Evolutionary conservation across 2,113 vertebrate species (phyloP), one percentile per base, ranked within the genome.

Genomic region (Microtus richardsoni): DNA sequence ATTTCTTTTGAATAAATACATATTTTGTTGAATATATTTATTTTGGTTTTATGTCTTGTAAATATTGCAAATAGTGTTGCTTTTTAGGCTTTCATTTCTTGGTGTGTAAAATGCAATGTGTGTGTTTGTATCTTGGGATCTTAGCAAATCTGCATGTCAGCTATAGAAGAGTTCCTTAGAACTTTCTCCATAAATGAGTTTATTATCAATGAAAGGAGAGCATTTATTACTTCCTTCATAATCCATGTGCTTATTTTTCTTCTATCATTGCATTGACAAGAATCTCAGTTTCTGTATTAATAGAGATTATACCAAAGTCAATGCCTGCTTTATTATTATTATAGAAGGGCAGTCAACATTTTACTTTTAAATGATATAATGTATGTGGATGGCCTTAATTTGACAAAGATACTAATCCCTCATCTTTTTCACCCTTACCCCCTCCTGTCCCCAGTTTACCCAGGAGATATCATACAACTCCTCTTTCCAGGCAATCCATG

Each of bases 151-250:
- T 54, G 64, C 17, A 60, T 92, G n/a, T 54, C 66, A 88, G 16
- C 28, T 94, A 14, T 62, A 89, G 26, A 6, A 82, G 39, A 10
- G 49, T 78, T 88, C 91, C 39, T 77, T 80, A 83, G 12, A 24
- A 85, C 14, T 66, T 87, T 83, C 7, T 88, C 64, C 11, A 66
- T 49, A 66, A 95, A 95, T 7, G 85, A 91, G 60, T 87, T 52
- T 47, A 75, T 68, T 2, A n/a, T 82, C 49, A 47, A 9, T 68
- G 24, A 96, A 73, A 7, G 66, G 28, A 7, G 4, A 82, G 0
- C 44, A 26, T 70, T 93, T 95, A 87, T 89, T 88, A 93, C 58
- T 86, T 87, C 71, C 3, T 97, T 96, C 74, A 19, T n/a, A 83
- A 33, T 92, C 71, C 82, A 13, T 39, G 75, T 47, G 17, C 0